Base-by-base conservation (phyloP, 2,888 invertebrate genomes). In the Lochmaea capreae region DNA sequence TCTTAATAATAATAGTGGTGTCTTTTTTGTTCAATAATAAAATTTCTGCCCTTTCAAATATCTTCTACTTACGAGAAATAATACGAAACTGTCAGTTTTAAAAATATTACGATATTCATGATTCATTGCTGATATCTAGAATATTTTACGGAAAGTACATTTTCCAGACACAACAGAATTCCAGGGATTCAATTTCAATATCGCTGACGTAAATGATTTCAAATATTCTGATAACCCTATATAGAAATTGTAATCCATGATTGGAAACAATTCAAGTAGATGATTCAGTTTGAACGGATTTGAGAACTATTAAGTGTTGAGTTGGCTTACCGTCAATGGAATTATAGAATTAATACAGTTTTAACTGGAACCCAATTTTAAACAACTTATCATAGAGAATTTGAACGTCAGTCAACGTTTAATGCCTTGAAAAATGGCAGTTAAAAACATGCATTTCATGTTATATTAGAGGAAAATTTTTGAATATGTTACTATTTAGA, bases 161-260 rank as follows among this genome's bases (percentile, higher is more conserved):
- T 66, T 66, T 49, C 39, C 26, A 59, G 33, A 65, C 58, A 68
- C 39, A 16, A 14, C 62, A 22, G 52, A 58, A 14, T 26, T 59
- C n/a, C 16, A 26, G 14, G 14, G 12, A 72, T 70, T 72, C 71
- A 74, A 81, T 79, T 81, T 76, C 79, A 82, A 85, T 84, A 83
- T 71, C 82, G 85, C 86, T 85, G 85, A 85, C 85, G 81, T 79
- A 79, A 81, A 83, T 83, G 83, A 84, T 85, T 83, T 67, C 70
- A 49, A 59, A 66, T 67, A 63, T 67, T 71, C 81, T 78, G 81
- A 81, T 83, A 83, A 83, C 82, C 81, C 81, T 81, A 83, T 85
- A 83, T 54, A 62, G 62, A 26, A 63, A 69, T 62, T 63, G 61
- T 69, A 69, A 69, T 83, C 79, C 79, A 71, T 82, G 84, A 85